Evolutionary conservation across 1,140 invertebrate genomes (phyloP).

Genomic region (Aphidius ervi): DNA sequence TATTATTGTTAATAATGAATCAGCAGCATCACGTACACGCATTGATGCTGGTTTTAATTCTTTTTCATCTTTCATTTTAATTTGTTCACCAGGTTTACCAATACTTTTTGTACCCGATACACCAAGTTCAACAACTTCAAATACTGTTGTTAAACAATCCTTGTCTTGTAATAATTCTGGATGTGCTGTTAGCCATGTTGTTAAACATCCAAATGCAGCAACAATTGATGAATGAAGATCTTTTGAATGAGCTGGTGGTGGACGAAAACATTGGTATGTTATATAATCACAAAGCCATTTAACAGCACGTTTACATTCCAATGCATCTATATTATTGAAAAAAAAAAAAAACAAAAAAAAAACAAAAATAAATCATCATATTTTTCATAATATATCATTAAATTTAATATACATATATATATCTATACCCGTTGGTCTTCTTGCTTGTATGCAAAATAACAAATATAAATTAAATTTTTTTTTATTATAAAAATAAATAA

Average conservation of each 20-base stretch:
- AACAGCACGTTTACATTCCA: conserved; percentile 88
- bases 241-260: conserved; percentile 92
- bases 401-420: conserved; percentile 3
- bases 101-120: conserved; percentile 91
- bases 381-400: conserved; percentile 7
- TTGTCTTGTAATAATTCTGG: conserved; percentile 84
- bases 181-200: conserved; percentile 88
- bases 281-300: conserved; percentile 99
- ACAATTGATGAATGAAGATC: conserved; percentile 98
- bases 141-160: conserved; percentile 85
- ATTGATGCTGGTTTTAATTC: conserved; percentile 93
- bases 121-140: conserved; percentile 96
- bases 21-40: conserved; percentile 92
- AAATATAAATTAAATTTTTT: conserved; percentile 21
- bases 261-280: conserved; percentile 89
- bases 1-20: conserved; percentile 84
- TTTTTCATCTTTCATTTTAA: conserved; percentile 93
- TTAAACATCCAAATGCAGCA: conserved; percentile 87
- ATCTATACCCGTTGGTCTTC: conserved; percentile 47
- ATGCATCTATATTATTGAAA: conserved; percentile 59
- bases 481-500: conserved; percentile 7
- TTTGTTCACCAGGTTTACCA: conserved; percentile 81
- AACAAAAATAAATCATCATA: conserved; percentile 9
- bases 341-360: conserved; percentile 14
- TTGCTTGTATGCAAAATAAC: conserved; percentile 41